Percentiles rank a stretch among this genome's conserved stretches.
Conservation (phyloP, 2,113 vertebrate genomes). For the Platichthys flesus region DNA sequence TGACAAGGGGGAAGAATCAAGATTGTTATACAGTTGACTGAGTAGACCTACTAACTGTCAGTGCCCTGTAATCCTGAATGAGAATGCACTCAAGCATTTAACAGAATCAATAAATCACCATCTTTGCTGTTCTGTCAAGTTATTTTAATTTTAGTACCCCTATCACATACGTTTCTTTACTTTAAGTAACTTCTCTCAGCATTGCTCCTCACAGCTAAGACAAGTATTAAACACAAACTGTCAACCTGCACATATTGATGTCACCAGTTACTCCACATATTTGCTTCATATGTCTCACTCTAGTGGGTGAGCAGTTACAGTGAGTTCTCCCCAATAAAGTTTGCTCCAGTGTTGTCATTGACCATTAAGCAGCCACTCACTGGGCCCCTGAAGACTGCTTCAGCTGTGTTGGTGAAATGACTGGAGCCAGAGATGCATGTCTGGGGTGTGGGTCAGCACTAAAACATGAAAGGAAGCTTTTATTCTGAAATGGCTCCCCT, state of each 20-base stretch:
- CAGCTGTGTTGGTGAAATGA: slow-evolving; percentile 30
- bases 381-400: slow-evolving; percentile 16
- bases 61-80: background rate
- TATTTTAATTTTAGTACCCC: background rate
- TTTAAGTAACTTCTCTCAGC: background rate
- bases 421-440: slow-evolving; percentile 15
- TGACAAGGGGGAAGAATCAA: background rate
- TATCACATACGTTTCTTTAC: background rate
- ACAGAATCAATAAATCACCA: background rate
- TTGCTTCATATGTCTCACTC: background rate
- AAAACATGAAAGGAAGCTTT: slow-evolving; percentile 54
- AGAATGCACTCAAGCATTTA: background rate
- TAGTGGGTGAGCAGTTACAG: background rate
- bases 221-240: too few relatives aligned
- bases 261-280: background rate
- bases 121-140: background rate
- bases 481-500: slow-evolving; percentile 41
- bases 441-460: slow-evolving; percentile 57
- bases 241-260: background rate
- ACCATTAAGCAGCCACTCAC: background rate
- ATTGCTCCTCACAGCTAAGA: too few relatives aligned
- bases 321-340: background rate
- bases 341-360: slow-evolving; percentile 8
- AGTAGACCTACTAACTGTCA: too few relatives aligned
- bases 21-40: background rate